Evolutionary conservation across 2,797 vertebrate genomes (phyloP), one percentile per base, ranked within the genome.

Genomic region (Euphonia xanthogaster): DNA sequence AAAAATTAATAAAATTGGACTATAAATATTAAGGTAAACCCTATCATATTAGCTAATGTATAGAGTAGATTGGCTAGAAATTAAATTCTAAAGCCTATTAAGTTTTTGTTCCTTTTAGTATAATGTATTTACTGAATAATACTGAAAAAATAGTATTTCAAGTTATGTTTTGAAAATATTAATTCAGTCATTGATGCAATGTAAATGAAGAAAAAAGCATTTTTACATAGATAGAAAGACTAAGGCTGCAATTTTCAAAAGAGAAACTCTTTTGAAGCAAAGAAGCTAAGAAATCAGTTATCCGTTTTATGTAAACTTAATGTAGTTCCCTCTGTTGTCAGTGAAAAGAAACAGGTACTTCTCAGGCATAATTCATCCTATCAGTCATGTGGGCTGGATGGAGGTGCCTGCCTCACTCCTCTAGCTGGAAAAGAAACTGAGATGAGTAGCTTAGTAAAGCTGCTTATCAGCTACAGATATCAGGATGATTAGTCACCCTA

Each of bases 291-390:
- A 85, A 94, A 89, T 61, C 42, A 77, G 20, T 81, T 53, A 65
- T 60, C 62, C 30, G 58, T 86, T 90, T 77, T 33, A 37, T 30
- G 50, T 39, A 87, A 89, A 35, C 40, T 85, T 88, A 83, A 80
- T 67, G 72, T 88, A 23, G 22, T 73, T 93, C 45, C 57, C 72
- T 85, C 54, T 68, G 51, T 67, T 83, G 88, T 81, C 83, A 76
- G 77, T 93, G 95, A 94, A 91, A 89, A 92, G 53, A 85, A 87
- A 28, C 68, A 85, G 87, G 50, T 57, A 71, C 47, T 77, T 89
- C 53, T 94, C 19, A 42, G 60, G 27, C 28, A 25, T 28, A 71
- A 48, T 71, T 89, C 60, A 85, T 53, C 47, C 57, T 57, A 74
- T 71, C 75, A 77, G 30, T 67, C 48, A 80, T 25, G 42, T 28